Evolutionary conservation across 2,888 invertebrate species (phyloP), one percentile per base, ranked within the genome.

Genomic region (Oligia strigilis): DNA sequence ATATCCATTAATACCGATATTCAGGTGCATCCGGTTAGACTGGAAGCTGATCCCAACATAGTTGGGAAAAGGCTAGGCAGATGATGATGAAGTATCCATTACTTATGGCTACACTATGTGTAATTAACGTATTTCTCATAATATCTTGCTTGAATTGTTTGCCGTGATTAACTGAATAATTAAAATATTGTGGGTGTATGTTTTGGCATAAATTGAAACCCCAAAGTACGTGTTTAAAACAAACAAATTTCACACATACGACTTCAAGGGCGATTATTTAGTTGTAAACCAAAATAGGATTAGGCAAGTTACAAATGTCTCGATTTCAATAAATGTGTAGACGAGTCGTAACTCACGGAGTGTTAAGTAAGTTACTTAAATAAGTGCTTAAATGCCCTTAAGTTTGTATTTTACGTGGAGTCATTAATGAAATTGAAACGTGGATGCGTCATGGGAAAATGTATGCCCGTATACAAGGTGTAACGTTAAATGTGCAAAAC

Each of bases 311-410:
- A 82, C 86, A 87, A 87, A 90, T 82, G 78, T 80, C 87, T 88
- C 72, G 79, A 83, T 87, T 84, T 87, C 91, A 90, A 91, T 92
- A 92, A 93, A 93, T 92, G 90, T 91, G 92, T 91, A 91, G 86
- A 86, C 92, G 77, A 87, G 81, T 91, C 92, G 91, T 93, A 93
- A 92, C 89, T 92, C 86, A 92, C 87, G 19, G 84, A 83, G 90
- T 90, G 94, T 92, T 94, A 93, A 94, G 92, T 94, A 91, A 93
- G 92, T 94, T 92, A 40, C 40, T 40, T 5, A 92, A 93, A 93
- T 92, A 93, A 92, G 92, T 93, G 90, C 93, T 92, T 92, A 92
- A 93, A 91, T 91, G 90, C 85, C 89, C 89, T 90, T 91, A 92
- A 92, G 90, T 94, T 94, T 91, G 86, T 88, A 86, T 88, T 84